Conservation (phyloP, 2,113 vertebrate species). For the Hyperopisus bebe region DNA sequence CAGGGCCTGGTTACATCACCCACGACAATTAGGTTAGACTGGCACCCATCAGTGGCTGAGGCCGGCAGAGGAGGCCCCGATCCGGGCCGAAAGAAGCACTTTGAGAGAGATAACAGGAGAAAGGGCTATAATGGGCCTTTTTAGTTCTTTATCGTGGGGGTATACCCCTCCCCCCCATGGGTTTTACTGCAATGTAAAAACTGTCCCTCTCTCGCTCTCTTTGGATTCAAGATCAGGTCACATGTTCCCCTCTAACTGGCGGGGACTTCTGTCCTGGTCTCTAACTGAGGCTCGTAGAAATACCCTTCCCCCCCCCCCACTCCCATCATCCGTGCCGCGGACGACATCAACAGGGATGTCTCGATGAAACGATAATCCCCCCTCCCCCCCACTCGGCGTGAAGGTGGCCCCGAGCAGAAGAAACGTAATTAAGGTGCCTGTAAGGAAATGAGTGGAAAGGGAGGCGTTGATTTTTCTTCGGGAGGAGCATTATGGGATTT, state of each 20-base stretch:
- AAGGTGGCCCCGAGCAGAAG: background rate
- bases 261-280: background rate
- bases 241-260: background rate
- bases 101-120: background rate
- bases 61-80: background rate
- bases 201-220: background rate
- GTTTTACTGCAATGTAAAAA: background rate
- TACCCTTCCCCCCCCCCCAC: background rate
- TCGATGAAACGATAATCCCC: background rate
- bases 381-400: background rate
- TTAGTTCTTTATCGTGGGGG: background rate
- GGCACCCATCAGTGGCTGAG: background rate
- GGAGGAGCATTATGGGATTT: background rate
- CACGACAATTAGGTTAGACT: slow-evolving; percentile 27
- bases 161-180: background rate
- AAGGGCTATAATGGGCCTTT: background rate
- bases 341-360: background rate
- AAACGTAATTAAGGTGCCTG: background rate
- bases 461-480: background rate
- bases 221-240: background rate
- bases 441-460: background rate
- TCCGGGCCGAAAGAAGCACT: background rate
- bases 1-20: slow-evolving; percentile 46
- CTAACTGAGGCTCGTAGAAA: background rate
- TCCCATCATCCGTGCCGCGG: background rate